Evolutionary conservation across 2,113 vertebrate genomes (phyloP).

Genomic region (Leuciscus idus): DNA sequence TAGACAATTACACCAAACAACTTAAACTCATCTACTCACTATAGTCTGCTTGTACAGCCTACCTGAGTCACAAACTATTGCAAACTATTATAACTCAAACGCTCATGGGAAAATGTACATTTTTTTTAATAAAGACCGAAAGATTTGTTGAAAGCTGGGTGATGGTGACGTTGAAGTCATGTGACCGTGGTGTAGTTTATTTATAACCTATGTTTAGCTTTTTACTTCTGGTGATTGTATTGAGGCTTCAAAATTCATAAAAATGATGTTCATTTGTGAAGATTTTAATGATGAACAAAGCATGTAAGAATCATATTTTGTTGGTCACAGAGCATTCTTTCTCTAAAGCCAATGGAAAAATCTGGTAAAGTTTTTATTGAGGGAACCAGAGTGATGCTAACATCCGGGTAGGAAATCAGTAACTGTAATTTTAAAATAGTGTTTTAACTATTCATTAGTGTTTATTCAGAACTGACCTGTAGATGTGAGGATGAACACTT

Average conservation of each 20-base stretch:
- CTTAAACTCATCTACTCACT: too few relatives aligned
- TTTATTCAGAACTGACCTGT: constrained; percentile 51
- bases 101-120: too few relatives aligned
- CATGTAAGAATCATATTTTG: neutral
- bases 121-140: too few relatives aligned
- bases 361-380: neutral
- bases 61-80: too few relatives aligned
- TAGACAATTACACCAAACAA: too few relatives aligned
- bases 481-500: constrained; percentile 62
- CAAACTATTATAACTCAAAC: too few relatives aligned
- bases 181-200: too few relatives aligned
- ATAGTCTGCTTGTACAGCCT: too few relatives aligned
- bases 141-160: too few relatives aligned
- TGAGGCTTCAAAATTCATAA: too few relatives aligned
- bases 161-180: too few relatives aligned
- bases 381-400: neutral
- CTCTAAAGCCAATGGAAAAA: neutral
- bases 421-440: neutral
- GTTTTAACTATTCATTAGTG: neutral
- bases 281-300: neutral
- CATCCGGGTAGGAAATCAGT: neutral
- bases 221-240: neutral
- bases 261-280: neutral
- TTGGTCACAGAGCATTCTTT: neutral
- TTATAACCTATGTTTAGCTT: neutral